Base-by-base conservation (phyloP, 2,113 vertebrate genomes). In the Thamnaconus septentrionalis region DNA sequence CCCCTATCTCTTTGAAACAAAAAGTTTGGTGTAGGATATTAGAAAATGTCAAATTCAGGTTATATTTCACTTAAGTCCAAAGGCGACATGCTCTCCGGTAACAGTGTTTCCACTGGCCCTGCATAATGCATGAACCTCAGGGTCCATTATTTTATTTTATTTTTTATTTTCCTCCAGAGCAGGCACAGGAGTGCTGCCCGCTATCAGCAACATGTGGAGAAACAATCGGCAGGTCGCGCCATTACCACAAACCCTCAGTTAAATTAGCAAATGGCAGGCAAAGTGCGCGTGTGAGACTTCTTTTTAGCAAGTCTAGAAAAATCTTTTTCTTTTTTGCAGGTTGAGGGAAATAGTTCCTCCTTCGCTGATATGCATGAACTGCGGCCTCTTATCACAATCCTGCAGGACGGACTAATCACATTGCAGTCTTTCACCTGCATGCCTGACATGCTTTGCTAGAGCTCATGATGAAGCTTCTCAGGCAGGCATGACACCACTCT, bases 1-100 rank as follows among this genome's bases (percentile, higher is more conserved):
- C 84, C 86, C 79, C 84, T 90, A 87, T 88, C 89, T 89, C 85
- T 89, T 80, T 87, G 89, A 91, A 92, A 91, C 89, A 90, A 91
- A 89, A 91, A 87, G 84, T 90, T 90, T 86, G 85, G 88, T 90
- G 85, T 80, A 88, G 87, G 87, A 89, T 92, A 92, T 91, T 92
- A 90, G 87, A 87, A 91, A 90, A 92, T 92, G 89, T 91, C 91
- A 91, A 92, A 91, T 88, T 90, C 89, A 91, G 87, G 89, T 89
- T 92, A 88, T 85, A 89, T 90, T 89, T 91, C 86, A 88, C 88
- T 88, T 90, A 90, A 88, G 80, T 90, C 87, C 80, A 87, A 84
- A 90, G 85, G 87, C 83, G 58, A 83, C 59, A 61, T 71, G 79
- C 79, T 79, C 80, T 72, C 58, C 82, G 77, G 79, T 87, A 89